Evolutionary conservation across 2,797 vertebrate species (phyloP).

Genomic region (Apodemus agrarius): DNA sequence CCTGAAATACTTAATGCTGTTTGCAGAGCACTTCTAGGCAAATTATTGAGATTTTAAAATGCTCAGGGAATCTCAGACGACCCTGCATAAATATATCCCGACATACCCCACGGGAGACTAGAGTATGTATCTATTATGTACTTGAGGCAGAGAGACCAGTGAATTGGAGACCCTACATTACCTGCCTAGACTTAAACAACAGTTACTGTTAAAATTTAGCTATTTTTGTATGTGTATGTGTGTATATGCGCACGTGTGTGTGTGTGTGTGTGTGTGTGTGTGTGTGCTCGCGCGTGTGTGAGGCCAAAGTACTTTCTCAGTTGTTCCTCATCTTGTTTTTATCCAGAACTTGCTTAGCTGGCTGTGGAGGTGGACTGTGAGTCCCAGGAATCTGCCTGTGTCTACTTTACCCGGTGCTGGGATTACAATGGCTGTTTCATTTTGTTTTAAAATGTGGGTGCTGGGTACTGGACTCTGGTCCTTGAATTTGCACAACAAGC

Average conservation of each 20-base stretch:
- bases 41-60: conserved; percentile 69
- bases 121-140: neutral
- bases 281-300: too few species aligned
- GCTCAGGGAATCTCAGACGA: conserved; percentile 57
- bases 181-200: neutral
- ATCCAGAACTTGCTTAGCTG: neutral
- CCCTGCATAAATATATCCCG: neutral
- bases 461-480: neutral
- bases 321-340: neutral
- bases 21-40: conserved; percentile 58
- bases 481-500: neutral
- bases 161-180: neutral
- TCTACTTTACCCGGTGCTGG: neutral
- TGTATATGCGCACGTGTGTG: neutral
- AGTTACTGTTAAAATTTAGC: neutral
- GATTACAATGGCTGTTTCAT: neutral
- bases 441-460: neutral
- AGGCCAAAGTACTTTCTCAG: neutral
- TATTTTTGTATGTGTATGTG: neutral
- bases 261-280: too few species aligned
- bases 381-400: neutral
- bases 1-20: conserved; percentile 64
- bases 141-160: neutral
- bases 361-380: neutral
- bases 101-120: conserved; percentile 7